Evolutionary conservation across 2,113 vertebrate species (phyloP), one percentile per base, ranked within the genome.

Genomic region (Phalacrocorax aristotelis): DNA sequence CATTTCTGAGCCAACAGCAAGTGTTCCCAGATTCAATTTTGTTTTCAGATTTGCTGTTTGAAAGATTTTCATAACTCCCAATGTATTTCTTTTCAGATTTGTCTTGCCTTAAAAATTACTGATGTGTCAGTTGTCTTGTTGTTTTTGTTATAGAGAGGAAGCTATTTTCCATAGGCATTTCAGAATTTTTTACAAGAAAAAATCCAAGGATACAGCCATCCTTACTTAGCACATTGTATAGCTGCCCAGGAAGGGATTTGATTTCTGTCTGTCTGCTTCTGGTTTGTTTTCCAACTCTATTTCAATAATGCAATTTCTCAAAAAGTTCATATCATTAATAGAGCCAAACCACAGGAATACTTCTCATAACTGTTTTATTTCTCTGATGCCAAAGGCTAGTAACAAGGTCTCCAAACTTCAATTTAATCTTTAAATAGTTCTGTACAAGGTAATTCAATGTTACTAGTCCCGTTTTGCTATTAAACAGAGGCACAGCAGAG

Each of bases 321-420:
- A 20, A 48, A 38, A 95, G 64, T 40, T 75, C 17, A 5, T 32
- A 12, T 78, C 5, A 7, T 46, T n/a, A 60, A 79, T n/a, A 38
- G 93, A 87, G 65, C 49, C 91, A 93, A 93, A 87, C 65, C 87
- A 65, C 95, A 92, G 74, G 69, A 91, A 89, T 12, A 84, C 12
- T 27, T 57, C 80, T 65, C 54, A 7, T 25, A 83, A 70, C 70
- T 74, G 54, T 71, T 88, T 40, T 3, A 0, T 27, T 44, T 51
- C 85, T 77, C 79, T 25, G 34, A 60, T 69, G 80, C 72, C 69
- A 89, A 84, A 62, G 42, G 68, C 88, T 23, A 75, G 40, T 51
- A 82, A 90, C 38, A 89, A 88, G 16, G 58, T 89, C 83, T 77
- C 71, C n/a, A 57, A 90, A 79, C 26, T 83, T 81, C 57, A n/a